Conservation (phyloP, 2,797 vertebrate genomes). For the Dipus sagitta region DNA sequence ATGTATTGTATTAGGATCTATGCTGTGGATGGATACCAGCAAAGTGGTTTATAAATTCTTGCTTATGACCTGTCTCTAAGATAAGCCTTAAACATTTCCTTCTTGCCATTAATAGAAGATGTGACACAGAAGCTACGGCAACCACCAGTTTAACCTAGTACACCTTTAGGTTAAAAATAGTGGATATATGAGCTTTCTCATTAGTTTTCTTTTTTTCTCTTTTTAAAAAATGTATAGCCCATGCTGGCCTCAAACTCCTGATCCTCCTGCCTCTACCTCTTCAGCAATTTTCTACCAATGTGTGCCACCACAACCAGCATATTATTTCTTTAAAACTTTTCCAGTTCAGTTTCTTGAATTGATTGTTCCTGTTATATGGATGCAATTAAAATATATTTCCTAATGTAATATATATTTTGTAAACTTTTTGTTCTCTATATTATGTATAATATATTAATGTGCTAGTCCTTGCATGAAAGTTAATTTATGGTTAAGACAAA, state of each 20-base stretch:
- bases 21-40: not conserved
- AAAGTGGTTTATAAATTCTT: slow-evolving; percentile 48
- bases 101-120: slow-evolving; percentile 59
- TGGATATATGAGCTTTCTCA: slow-evolving; percentile 33
- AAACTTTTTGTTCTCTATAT: slow-evolving; percentile 53
- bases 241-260: too few species aligned
- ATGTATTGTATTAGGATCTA: not conserved
- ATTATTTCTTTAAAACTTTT: slow-evolving; percentile 10
- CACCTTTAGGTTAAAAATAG: slow-evolving; percentile 61
- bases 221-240: too few species aligned
- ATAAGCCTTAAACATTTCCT: slow-evolving; percentile 55
- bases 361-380: slow-evolving; percentile 50
- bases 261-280: too few species aligned
- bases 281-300: too few species aligned
- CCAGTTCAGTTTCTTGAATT: slow-evolving; percentile 61
- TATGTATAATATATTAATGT: slow-evolving; percentile 41
- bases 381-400: slow-evolving; percentile 61
- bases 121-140: slow-evolving; percentile 46
- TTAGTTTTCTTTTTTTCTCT: slow-evolving; percentile 14
- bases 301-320: too few species aligned
- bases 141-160: slow-evolving; percentile 46
- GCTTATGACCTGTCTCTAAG: slow-evolving; percentile 58
- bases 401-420: not conserved
- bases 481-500: slow-evolving; percentile 70
- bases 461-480: slow-evolving; percentile 65